Base-by-base conservation (phyloP, 1,140 invertebrate genomes). In the Tribolium castaneum region DNA sequence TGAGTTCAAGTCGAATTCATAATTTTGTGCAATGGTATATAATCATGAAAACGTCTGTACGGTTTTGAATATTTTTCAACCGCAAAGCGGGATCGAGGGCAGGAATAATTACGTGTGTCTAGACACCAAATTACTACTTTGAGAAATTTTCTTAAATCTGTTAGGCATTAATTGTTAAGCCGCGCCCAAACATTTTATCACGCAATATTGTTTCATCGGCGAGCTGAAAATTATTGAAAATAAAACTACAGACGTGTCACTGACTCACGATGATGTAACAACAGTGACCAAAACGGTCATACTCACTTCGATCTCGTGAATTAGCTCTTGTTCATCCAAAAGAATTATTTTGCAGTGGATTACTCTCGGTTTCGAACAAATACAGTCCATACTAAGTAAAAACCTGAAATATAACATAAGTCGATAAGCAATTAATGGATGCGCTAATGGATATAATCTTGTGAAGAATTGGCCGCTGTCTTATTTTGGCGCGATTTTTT, bases 261-360 rank as follows among this genome's bases (percentile, higher is more conserved):
- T 66, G 59, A 66, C 59, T 66, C 59, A 66, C 59, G 30, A 66
- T 66, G 59, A 66, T 66, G 59, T 35, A 66, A 66, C 30, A 66
- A 66, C 30, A 66, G 22, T 49, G 45, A 50, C 70, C 35, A 56
- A 22, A 70, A 66, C 35, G 54, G 34, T 22, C 54, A 56, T 52
- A 34, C 52, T 66, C 14, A 62, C 74, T 70, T 80, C 91, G 74
- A 92, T 88, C 82, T 92, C 91, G 82, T 92, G 90, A 74, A 91
- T 86, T 51, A 92, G 88, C 84, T 92, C 91, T 81, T 91, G 90
- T 84, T 92, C 91, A 84, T 92, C 91, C 81, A 92, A 88, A 78
- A 92, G 88, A 81, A 92, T 89, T 82, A 92, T 90, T 85, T 90
- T 90, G 87, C 89, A 90, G 79, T 89, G 88, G 71, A 90, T 86